Conservation (phyloP, 2,797 vertebrate species). For the Xerus rutilus region DNA sequence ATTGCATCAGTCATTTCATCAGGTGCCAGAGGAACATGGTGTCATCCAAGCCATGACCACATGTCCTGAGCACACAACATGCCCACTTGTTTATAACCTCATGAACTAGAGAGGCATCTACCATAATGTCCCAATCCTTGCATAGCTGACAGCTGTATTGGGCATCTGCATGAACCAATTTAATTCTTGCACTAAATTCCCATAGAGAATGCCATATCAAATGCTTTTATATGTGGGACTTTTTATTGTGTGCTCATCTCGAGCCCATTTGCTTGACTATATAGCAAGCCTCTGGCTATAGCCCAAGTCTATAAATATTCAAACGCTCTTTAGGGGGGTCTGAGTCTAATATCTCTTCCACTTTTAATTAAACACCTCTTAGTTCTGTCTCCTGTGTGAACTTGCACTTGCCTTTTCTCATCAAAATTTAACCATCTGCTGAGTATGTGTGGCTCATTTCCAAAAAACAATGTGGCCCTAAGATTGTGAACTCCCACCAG, state of each 20-base stretch:
- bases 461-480: background rate
- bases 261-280: background rate
- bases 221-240: background rate
- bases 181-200: background rate
- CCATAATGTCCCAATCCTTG: background rate
- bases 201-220: background rate
- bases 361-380: constrained; percentile 30
- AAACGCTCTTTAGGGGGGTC: background rate
- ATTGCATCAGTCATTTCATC: background rate
- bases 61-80: background rate
- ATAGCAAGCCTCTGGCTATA: background rate
- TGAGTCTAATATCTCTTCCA: background rate
- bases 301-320: background rate
- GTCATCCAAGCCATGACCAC: background rate
- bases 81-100: background rate
- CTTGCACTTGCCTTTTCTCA: background rate
- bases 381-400: background rate
- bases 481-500: background rate
- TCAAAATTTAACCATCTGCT: background rate
- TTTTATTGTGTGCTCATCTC: background rate
- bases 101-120: background rate
- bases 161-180: background rate
- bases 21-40: background rate
- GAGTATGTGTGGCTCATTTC: background rate
- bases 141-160: background rate